Percentiles rank a stretch among this genome's conserved stretches.
Conservation (phyloP, 2,113 vertebrate species). For the Chamaetylas fuelleborni region DNA sequence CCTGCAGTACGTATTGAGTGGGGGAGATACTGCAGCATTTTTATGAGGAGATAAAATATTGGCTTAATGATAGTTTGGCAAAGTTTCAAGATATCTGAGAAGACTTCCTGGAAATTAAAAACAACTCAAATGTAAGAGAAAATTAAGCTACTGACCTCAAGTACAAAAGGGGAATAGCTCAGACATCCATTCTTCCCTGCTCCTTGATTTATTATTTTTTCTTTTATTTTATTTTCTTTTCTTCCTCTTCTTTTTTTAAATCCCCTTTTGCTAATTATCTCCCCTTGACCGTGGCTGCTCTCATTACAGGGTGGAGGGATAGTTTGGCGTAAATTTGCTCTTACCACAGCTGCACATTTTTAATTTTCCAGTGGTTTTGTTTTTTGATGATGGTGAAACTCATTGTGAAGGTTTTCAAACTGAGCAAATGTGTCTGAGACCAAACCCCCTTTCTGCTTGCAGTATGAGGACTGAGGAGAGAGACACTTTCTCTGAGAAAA, state of each 20-base stretch:
- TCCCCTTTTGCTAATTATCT: neutral
- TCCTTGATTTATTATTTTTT: neutral
- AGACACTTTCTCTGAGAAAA: neutral
- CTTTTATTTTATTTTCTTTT: too few species aligned
- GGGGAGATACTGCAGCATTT: constrained; percentile 44
- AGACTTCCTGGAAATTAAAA: constrained; percentile 73
- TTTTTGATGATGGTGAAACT: neutral
- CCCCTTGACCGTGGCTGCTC: neutral
- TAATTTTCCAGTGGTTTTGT: neutral
- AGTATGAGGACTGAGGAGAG: neutral
- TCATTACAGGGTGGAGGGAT: neutral
- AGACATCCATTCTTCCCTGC: constrained; percentile 29
- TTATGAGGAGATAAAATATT: constrained; percentile 69
- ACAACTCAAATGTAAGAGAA: constrained; percentile 64
- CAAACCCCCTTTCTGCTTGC: neutral
- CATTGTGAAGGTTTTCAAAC: neutral
- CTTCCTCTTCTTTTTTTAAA: neutral
- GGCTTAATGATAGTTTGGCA: constrained; percentile 71
- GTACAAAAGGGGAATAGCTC: constrained; percentile 60
- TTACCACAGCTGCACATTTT: neutral
- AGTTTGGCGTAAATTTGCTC: neutral
- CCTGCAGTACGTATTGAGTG: neutral
- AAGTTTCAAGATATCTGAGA: constrained; percentile 48
- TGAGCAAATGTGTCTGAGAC: neutral
- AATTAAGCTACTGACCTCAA: constrained; percentile 62